Percentiles rank a stretch among this genome's conserved stretches.
These are phyloP conservation scores for Florisuga fusca DNA, from an alignment of 2,797 vertebrate genomes.

Conservation along the genomic window DNA sequence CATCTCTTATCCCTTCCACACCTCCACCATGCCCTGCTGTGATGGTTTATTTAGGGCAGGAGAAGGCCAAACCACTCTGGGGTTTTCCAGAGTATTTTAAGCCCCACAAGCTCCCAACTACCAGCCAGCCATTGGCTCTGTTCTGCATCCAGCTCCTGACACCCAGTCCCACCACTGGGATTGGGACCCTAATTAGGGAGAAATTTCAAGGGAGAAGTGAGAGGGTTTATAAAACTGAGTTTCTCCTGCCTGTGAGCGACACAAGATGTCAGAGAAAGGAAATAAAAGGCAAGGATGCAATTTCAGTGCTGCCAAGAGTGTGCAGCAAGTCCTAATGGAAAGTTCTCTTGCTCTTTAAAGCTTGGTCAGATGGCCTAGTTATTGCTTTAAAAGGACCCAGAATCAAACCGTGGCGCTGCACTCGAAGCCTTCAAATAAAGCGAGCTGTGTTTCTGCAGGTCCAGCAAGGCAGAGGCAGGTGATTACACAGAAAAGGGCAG, in stretches of 20 bases:
- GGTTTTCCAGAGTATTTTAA: not conserved
- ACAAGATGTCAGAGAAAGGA: conserved; percentile 67
- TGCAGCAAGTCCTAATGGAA: conserved; percentile 70
- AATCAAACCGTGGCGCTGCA: conserved; percentile 65
- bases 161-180: not conserved
- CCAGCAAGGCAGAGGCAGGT: conserved; percentile 61
- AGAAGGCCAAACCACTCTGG: not conserved
- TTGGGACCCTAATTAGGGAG: conserved; percentile 60
- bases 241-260: conserved; percentile 60
- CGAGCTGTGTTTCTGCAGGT: conserved; percentile 66
- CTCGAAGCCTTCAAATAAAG: conserved; percentile 76
- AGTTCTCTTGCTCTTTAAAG: conserved; percentile 73
- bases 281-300: conserved; percentile 72
- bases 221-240: conserved; percentile 41
- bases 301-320: conserved; percentile 57
- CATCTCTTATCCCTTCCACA: rapidly evolving
- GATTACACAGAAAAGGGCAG: conserved; percentile 74
- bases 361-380: conserved; percentile 76
- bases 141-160: not conserved
- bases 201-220: conserved; percentile 62
- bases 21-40: not conserved
- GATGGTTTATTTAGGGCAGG: not conserved
- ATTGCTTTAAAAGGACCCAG: conserved; percentile 71
- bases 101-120: rapidly evolving
- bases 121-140: rapidly evolving